Percentiles rank a stretch among this genome's conserved stretches.
Conservation (phyloP, 92 coral and sea anemone genomes). For the Zoanthus sansibaricus region DNA sequence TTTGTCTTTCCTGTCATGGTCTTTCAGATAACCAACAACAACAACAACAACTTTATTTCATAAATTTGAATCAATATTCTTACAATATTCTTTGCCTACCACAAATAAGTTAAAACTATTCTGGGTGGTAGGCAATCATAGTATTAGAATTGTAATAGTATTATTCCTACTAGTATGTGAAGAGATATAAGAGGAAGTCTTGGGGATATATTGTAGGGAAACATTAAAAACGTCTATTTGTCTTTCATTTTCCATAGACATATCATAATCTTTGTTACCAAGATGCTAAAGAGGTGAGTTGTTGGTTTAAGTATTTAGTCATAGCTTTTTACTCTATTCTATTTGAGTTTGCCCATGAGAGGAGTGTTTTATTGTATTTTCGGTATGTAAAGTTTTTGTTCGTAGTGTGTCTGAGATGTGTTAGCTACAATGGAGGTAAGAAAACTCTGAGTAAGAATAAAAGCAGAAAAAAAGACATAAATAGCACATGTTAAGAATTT, state of each 20-base stretch:
- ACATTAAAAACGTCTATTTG: not conserved
- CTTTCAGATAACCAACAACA: too few relatives aligned
- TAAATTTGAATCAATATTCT: too few relatives aligned
- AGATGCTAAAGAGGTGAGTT: slow-evolving; percentile 96
- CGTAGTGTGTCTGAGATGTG: slow-evolving; percentile 1
- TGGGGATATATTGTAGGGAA: not conserved
- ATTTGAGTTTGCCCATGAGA: not conserved
- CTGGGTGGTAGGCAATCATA: too few relatives aligned
- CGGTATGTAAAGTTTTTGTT: not conserved
- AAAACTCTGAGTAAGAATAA: not conserved
- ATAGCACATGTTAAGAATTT: too few relatives aligned
- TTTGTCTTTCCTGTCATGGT: too few relatives aligned
- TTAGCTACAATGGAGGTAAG: not conserved
- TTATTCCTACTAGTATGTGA: too few relatives aligned
- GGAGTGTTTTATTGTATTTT: not conserved
- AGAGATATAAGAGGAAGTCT: not conserved
- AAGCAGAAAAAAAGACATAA: too few relatives aligned
- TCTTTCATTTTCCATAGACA: slow-evolving; percentile 74
- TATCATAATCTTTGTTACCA: slow-evolving; percentile 92
- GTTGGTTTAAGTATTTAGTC: not conserved
- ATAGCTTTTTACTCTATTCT: not conserved
- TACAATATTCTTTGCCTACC: too few relatives aligned
- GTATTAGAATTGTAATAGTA: too few relatives aligned
- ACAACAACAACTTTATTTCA: too few relatives aligned
- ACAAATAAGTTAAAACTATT: too few relatives aligned